Evolutionary conservation across 2,113 vertebrate genomes (phyloP).

Genomic region (Spea bombifrons): DNA sequence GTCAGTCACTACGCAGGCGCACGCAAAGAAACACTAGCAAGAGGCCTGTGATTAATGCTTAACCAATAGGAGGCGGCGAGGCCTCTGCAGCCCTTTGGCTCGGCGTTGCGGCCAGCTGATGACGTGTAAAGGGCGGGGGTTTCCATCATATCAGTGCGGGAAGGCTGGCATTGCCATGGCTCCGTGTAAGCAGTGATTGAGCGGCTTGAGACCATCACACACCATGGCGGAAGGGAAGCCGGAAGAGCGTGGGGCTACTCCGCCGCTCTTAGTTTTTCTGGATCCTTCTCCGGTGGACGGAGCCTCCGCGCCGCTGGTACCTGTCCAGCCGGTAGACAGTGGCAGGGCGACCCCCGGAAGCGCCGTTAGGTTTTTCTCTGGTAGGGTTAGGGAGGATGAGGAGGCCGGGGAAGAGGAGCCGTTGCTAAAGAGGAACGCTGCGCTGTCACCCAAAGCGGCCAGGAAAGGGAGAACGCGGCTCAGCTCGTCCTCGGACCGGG

Average conservation of each 20-base stretch:
- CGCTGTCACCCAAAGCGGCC: neutral
- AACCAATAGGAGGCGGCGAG: neutral
- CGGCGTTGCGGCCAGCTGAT: neutral
- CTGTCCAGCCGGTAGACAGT: constrained; percentile 14
- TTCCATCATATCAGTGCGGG: no score
- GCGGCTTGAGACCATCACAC: neutral
- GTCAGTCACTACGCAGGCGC: neutral
- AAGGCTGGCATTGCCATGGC: neutral
- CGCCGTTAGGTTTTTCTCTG: constrained; percentile 57
- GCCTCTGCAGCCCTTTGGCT: neutral
- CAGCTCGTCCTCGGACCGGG: constrained; percentile 44
- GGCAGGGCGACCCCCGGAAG: constrained; percentile 52
- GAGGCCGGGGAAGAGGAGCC: constrained; percentile 55
- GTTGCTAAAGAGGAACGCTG: constrained; percentile 35
- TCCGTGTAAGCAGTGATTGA: neutral
- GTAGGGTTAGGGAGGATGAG: constrained; percentile 39
- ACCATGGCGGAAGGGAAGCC: constrained; percentile 9
- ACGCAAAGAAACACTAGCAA: neutral
- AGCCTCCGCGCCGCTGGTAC: constrained; percentile 44
- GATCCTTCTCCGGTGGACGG: constrained; percentile 46
- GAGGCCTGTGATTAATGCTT: neutral
- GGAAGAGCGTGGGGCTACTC: constrained; percentile 1
- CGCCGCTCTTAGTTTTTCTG: constrained; percentile 29
- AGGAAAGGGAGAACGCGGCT: constrained; percentile 18
- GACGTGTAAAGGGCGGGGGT: neutral